Conservation (phyloP, 2,797 vertebrate genomes). For the Lerista edwardsae region DNA sequence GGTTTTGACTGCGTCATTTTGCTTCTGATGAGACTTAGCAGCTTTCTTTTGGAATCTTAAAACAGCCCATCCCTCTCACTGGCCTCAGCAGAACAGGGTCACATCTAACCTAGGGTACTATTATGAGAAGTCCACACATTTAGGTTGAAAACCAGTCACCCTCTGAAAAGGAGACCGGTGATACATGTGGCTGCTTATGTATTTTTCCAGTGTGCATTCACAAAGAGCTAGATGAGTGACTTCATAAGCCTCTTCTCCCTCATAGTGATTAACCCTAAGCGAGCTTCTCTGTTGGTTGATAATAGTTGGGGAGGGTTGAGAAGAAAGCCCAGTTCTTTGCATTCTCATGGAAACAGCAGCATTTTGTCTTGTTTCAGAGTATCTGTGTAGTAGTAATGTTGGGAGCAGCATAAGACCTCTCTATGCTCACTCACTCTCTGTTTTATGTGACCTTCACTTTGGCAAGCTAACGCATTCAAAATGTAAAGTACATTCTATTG, state of each 20-base stretch:
- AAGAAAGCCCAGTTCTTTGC: not conserved
- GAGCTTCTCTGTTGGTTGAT: not conserved
- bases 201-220: not conserved
- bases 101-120: no score
- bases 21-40: no score
- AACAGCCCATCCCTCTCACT: no score
- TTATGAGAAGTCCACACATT: no score
- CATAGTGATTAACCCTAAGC: not conserved
- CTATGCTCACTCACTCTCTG: not conserved
- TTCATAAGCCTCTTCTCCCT: not conserved
- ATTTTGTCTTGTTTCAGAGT: not conserved
- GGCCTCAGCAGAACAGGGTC: no score
- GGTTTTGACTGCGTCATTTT: no score
- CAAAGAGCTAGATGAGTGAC: not conserved
- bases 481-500: not conserved
- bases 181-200: not conserved
- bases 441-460: not conserved
- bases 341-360: not conserved
- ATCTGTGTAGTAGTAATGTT: not conserved
- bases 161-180: not conserved
- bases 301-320: not conserved
- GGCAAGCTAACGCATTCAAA: not conserved
- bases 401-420: not conserved
- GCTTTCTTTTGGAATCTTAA: not conserved
- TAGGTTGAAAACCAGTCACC: no score